Percentiles rank a stretch among this genome's conserved stretches.
phyloP scores from a whole-genome alignment of 2,797 vertebrate species.

The Bradypus variegatus region DNA sequence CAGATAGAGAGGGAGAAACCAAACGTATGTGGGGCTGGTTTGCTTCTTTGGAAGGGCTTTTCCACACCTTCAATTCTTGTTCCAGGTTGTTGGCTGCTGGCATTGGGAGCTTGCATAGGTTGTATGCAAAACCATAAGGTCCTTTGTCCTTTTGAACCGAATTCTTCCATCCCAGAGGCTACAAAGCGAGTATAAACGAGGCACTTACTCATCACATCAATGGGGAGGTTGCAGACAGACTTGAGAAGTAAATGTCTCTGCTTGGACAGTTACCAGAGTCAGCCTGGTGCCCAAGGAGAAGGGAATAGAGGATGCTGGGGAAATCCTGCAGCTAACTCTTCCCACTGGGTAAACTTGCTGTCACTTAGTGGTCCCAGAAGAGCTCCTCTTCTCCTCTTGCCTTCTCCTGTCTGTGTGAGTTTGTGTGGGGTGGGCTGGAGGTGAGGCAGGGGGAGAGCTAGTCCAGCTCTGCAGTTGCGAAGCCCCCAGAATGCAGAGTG shows the following conservation, averaged over 20 bases:
- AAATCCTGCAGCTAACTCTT: conserved; percentile 46
- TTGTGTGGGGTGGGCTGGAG: neutral
- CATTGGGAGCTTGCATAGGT: conserved; percentile 60
- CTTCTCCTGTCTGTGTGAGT: neutral
- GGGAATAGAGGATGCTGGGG: conserved; percentile 43
- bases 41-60: conserved; percentile 65
- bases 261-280: conserved; percentile 52
- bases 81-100: conserved; percentile 61
- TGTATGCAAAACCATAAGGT: conserved; percentile 37
- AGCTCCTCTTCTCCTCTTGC: neutral
- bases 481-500: neutral
- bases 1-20: conserved; percentile 50
- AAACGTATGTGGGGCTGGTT: conserved; percentile 60
- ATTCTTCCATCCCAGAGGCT: neutral
- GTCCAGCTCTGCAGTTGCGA: neutral
- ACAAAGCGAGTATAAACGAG: neutral
- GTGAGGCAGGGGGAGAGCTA: neutral
- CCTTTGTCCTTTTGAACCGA: neutral
- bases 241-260: conserved; percentile 46
- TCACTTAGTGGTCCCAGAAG: conserved; percentile 41
- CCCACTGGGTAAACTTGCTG: conserved; percentile 43
- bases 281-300: conserved; percentile 42
- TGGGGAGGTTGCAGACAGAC: conserved; percentile 30
- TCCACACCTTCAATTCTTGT: conserved; percentile 68
- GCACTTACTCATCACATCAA: neutral